These are phyloP conservation scores for Gouania willdenowi DNA, from an alignment of 2,797 vertebrate genomes.

Conservation along the genomic window DNA sequence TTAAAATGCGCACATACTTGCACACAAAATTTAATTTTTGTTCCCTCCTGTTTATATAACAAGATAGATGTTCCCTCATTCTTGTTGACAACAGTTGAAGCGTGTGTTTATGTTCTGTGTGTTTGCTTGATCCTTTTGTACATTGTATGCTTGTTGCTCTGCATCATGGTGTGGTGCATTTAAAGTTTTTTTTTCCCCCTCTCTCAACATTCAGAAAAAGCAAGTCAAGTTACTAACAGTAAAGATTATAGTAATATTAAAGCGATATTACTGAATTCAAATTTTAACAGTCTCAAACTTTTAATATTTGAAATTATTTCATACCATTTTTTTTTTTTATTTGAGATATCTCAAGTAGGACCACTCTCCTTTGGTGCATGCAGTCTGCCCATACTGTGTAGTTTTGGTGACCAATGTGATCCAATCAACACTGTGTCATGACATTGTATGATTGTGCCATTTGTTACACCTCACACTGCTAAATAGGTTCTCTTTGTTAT, in stretches of 20 bases:
- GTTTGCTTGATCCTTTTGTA: constrained; percentile 10
- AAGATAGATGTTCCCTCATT: constrained; percentile 53
- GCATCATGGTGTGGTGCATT: constrained; percentile 55
- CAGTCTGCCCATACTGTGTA: constrained; percentile 34
- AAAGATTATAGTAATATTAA: no score
- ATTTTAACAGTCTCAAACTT: no score
- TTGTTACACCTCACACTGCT: no score
- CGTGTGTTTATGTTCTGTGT: constrained; percentile 32
- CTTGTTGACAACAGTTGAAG: constrained; percentile 41
- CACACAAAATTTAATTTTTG: no score
- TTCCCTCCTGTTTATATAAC: no score
- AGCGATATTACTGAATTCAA: no score
- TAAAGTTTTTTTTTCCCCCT: no score
- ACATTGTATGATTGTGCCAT: no score
- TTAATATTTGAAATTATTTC: no score
- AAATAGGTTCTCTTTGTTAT: constrained; percentile 1
- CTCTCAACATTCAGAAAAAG: no score
- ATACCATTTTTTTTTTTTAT: background rate
- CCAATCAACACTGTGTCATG: constrained; percentile 12
- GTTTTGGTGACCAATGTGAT: constrained; percentile 37
- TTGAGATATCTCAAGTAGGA: constrained; percentile 45
- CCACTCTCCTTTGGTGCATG: constrained; percentile 58
- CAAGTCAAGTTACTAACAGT: no score
- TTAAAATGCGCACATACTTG: no score
- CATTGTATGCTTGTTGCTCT: constrained; percentile 20